A percentile compares a stretch with the other conserved stretches of the same genome.
phyloP scores from a whole-genome alignment of 2,113 vertebrate species.

The Heloderma charlesbogerti region DNA sequence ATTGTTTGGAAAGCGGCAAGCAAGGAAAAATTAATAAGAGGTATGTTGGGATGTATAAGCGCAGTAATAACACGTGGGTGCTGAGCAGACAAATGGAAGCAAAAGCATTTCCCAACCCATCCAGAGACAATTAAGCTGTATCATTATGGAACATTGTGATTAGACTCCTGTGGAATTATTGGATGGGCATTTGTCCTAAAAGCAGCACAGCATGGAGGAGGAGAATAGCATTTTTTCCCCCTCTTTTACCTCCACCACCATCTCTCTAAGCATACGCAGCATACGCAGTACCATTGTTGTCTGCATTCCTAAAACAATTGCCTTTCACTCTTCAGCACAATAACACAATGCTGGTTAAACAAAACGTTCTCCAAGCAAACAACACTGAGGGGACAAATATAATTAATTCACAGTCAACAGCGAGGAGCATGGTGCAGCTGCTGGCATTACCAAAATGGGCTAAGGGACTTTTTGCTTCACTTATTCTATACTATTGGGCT shows the following conservation, averaged over 20 bases:
- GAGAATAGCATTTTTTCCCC: background rate
- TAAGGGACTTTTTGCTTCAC: constrained; percentile 30
- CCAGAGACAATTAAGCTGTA: constrained; percentile 46
- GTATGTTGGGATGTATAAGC: constrained; percentile 30
- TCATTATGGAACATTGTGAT: constrained; percentile 50
- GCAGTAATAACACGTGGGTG: constrained; percentile 42
- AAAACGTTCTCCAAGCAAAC: background rate
- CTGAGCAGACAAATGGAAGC: constrained; percentile 62
- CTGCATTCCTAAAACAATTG: accelerated
- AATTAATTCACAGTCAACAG: constrained; percentile 27
- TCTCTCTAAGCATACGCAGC: background rate
- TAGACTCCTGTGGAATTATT: background rate
- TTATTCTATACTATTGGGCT: background rate
- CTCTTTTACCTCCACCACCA: accelerated
- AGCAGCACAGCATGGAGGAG: background rate
- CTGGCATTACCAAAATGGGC: background rate
- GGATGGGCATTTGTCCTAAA: constrained; percentile 6
- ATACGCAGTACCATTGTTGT: background rate
- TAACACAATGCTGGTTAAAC: background rate
- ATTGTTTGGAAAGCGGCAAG: constrained; percentile 46
- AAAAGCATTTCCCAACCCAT: constrained; percentile 43
- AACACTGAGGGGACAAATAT: background rate
- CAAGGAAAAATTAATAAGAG: constrained; percentile 33
- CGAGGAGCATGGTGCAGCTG: background rate
- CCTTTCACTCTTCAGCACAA: background rate